These are phyloP conservation scores for Eupeodes latifasciatus DNA, from an alignment of 2,888 invertebrate genomes.

Conservation along the genomic window DNA sequence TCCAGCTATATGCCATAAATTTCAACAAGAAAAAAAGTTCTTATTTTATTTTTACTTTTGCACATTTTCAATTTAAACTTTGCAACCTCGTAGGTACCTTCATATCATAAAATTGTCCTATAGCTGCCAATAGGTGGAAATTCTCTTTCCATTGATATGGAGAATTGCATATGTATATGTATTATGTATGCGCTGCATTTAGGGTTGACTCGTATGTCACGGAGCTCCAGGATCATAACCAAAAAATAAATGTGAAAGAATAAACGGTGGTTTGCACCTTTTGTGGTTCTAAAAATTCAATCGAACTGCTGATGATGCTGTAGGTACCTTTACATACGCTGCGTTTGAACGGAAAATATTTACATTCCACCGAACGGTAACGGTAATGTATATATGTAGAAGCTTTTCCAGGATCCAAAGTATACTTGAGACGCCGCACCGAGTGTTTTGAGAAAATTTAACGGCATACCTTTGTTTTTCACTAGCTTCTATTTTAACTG, in stretches of 20 bases:
- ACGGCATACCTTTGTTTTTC: conserved; percentile 44
- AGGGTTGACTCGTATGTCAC: conserved; percentile 33
- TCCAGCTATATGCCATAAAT: conserved; percentile 46
- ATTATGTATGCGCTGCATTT: neutral
- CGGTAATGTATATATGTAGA: neutral
- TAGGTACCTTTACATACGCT: no score
- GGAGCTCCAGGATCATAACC: conserved; percentile 16
- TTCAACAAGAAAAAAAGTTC: conserved; percentile 25
- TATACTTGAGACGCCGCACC: conserved; percentile 45
- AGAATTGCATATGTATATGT: conserved; percentile 4
- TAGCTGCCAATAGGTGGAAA: neutral
- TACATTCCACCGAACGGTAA: conserved; percentile 23
- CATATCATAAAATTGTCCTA: no score
- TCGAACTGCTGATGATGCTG: conserved; percentile 49
- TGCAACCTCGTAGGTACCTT: neutral
- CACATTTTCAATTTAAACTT: conserved; percentile 63
- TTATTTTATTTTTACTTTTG: conserved; percentile 18
- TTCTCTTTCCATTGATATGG: neutral
- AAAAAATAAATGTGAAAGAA: no score
- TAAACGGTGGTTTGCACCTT: conserved; percentile 43
- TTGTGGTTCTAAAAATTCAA: conserved; percentile 49
- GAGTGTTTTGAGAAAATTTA: conserved; percentile 68
- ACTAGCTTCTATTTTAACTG: neutral
- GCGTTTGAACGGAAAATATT: conserved; percentile 31
- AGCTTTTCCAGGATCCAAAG: conserved; percentile 24